Conservation (phyloP, 1,140 invertebrate species). For the Bombus waltoni region DNA sequence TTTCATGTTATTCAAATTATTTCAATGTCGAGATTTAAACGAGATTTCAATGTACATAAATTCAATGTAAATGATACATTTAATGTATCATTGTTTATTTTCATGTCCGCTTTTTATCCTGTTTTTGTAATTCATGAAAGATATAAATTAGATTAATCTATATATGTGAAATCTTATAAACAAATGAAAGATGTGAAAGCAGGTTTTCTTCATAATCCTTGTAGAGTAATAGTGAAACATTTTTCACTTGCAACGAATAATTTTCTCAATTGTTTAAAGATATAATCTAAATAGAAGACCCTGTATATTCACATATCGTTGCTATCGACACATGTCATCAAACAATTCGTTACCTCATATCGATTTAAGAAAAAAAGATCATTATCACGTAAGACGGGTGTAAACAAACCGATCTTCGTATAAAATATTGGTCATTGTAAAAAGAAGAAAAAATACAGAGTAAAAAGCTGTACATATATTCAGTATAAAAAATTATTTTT, state of each 20-base stretch:
- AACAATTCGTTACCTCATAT: background rate
- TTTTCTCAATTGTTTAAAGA: too few relatives aligned
- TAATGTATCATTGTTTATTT: background rate
- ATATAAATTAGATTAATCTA: background rate
- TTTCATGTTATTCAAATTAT: background rate
- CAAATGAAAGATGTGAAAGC: background rate
- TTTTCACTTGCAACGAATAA: too few relatives aligned
- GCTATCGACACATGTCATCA: too few relatives aligned
- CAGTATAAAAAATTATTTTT: background rate
- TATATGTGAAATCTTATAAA: background rate
- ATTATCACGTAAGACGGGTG: background rate
- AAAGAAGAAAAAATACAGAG: background rate
- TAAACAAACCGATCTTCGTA: slow-evolving; percentile 18
- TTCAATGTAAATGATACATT: too few relatives aligned
- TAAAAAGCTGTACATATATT: slow-evolving; percentile 1
- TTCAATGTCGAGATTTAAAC: background rate
- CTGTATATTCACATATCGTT: background rate
- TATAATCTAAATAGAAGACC: background rate
- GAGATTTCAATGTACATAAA: background rate
- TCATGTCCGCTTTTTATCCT: background rate
- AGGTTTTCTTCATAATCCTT: background rate
- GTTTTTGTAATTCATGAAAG: background rate
- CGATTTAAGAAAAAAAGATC: slow-evolving; percentile 16
- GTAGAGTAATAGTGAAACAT: background rate
- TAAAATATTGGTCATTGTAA: slow-evolving; percentile 2